A percentile compares a stretch with the other conserved stretches of the same genome.
These are phyloP conservation scores for Mesocentrotus franciscanus DNA, from an alignment of 53 echinoderm and acorn worm genomes.

Conservation along the genomic window DNA sequence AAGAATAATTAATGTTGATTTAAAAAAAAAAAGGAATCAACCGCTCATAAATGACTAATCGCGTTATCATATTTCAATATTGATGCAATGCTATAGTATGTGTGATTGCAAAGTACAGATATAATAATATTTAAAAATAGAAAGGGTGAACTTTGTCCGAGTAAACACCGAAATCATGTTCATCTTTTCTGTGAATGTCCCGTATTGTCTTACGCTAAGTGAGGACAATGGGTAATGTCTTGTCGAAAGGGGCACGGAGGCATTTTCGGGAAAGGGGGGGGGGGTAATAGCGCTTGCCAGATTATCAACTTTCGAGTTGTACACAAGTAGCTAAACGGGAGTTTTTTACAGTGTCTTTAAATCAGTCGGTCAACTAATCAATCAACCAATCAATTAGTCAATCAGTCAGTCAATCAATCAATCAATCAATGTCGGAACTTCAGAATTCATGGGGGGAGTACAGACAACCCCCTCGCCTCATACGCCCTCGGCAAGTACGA, in stretches of 20 bases:
- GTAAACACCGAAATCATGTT: not conserved
- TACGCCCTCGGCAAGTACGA: not conserved
- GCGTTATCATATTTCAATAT: not conserved
- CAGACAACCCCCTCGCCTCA: not conserved
- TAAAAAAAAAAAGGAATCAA: not conserved
- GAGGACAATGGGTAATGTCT: not conserved
- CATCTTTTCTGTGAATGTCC: not conserved
- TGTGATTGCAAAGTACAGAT: not conserved
- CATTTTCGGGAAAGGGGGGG: not conserved
- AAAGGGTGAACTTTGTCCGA: not conserved
- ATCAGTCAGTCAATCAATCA: too few species aligned
- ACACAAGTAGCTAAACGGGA: too few species aligned
- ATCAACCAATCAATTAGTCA: too few species aligned
- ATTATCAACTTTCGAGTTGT: too few species aligned
- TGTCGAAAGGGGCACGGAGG: not conserved
- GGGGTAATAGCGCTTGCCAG: not conserved
- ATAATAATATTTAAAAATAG: not conserved
- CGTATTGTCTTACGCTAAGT: not conserved
- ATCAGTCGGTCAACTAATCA: too few species aligned
- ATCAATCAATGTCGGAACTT: too few species aligned
- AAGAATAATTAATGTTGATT: not conserved
- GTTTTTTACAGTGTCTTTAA: too few species aligned
- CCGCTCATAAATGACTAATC: not conserved
- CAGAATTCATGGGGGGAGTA: not conserved
- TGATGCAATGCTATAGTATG: not conserved